Evolutionary conservation across 2,113 vertebrate genomes (phyloP).

Genomic region (Corythaeola cristata): DNA sequence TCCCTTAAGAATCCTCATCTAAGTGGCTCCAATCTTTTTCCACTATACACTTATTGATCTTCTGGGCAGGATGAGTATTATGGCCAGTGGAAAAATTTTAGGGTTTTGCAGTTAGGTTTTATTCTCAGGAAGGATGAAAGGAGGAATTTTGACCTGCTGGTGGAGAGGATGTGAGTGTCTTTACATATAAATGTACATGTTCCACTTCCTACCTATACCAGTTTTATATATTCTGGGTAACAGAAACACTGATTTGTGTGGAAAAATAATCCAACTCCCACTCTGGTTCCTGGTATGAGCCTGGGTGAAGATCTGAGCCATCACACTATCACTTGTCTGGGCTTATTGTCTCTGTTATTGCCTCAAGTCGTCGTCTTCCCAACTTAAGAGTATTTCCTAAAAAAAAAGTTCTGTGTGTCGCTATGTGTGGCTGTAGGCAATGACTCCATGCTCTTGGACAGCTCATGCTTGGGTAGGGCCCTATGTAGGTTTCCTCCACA

Average conservation of each 20-base stretch:
- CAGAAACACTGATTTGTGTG: background rate
- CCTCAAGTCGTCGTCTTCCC: background rate
- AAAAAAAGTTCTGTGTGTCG: background rate
- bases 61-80: background rate
- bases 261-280: background rate
- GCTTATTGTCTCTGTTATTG: background rate
- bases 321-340: background rate
- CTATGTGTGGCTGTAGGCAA: background rate
- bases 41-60: conserved; percentile 45
- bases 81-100: conserved; percentile 17
- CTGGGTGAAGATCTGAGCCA: background rate
- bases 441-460: background rate
- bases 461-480: background rate
- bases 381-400: background rate
- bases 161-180: background rate
- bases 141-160: background rate
- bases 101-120: conserved; percentile 1
- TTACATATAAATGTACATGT: background rate
- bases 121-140: background rate
- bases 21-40: conserved; percentile 49
- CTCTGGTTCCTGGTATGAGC: background rate
- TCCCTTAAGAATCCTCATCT: conserved; percentile 56
- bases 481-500: background rate
- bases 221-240: background rate
- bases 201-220: background rate